These are phyloP conservation scores for Brassicogethes aeneus DNA, from an alignment of 2,888 invertebrate genomes.

Conservation along the genomic window DNA sequence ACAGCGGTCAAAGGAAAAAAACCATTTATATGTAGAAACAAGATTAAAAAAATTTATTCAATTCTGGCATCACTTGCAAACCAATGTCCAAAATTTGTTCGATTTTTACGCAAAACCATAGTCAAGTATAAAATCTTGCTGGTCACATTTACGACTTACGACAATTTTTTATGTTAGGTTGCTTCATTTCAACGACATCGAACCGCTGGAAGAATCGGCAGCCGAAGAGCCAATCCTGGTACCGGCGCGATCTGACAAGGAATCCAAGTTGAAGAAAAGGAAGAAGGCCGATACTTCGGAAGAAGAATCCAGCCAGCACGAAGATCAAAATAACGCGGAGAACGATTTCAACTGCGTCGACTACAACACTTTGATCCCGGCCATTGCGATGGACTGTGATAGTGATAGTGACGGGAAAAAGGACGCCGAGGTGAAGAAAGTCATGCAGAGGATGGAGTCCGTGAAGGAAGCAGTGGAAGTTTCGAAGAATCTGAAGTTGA, in stretches of 20 bases:
- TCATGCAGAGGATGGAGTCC: slow-evolving; percentile 19
- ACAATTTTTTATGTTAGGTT: too few relatives aligned
- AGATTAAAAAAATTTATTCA: too few relatives aligned
- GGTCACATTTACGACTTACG: too few relatives aligned
- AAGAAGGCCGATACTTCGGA: slow-evolving; percentile 31
- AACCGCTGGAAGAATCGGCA: slow-evolving; percentile 50
- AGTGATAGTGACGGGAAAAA: slow-evolving; percentile 33
- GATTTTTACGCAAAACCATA: too few relatives aligned
- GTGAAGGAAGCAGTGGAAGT: slow-evolving; percentile 29
- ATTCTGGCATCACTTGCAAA: too few relatives aligned
- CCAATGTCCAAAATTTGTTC: too few relatives aligned
- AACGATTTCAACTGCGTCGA: slow-evolving; percentile 35
- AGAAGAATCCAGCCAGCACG: slow-evolving; percentile 8
- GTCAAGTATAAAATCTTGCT: too few relatives aligned
- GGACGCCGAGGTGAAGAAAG: slow-evolving; percentile 13
- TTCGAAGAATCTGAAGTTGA: slow-evolving; percentile 36
- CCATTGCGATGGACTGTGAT: slow-evolving; percentile 35
- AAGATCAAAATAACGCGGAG: slow-evolving; percentile 29
- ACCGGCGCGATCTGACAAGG: slow-evolving; percentile 30
- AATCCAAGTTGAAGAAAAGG: slow-evolving; percentile 18
- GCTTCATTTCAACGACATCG: slow-evolving; percentile 65
- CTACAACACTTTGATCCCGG: slow-evolving; percentile 37
- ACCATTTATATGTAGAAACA: too few relatives aligned
- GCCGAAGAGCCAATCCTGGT: slow-evolving; percentile 41
- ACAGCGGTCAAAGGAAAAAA: too few relatives aligned